Evolutionary conservation across 35 echinoderm and acorn worm genomes (phyloP).

Genomic region (Ophioderma brevispina): DNA sequence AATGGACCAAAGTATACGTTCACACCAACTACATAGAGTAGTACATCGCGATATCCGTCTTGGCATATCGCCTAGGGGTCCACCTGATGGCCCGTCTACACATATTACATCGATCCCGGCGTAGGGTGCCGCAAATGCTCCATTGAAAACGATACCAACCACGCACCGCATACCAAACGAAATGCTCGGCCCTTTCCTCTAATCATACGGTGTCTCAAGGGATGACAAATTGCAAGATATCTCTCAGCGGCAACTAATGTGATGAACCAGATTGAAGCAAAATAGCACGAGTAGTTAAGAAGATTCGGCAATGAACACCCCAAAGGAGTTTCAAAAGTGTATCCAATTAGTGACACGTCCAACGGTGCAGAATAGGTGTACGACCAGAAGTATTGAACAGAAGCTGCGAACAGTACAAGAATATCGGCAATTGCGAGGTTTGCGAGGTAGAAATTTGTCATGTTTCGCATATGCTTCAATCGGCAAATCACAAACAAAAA

Average conservation of each 20-base stretch:
- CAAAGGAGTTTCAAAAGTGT: background rate
- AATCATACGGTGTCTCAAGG: background rate
- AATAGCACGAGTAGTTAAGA: background rate
- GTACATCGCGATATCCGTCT: background rate
- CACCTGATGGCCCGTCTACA: background rate
- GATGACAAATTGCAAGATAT: slow-evolving; percentile 37
- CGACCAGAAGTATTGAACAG: background rate
- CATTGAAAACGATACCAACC: background rate
- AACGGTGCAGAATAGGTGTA: background rate
- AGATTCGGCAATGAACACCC: background rate
- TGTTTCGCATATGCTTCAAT: background rate
- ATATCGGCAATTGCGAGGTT: background rate
- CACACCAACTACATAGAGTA: background rate
- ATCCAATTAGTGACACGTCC: background rate
- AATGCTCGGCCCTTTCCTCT: slow-evolving; percentile 8
- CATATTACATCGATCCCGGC: background rate
- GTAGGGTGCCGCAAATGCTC: background rate
- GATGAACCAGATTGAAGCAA: slow-evolving; percentile 18
- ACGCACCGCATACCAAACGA: background rate
- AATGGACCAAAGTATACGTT: background rate
- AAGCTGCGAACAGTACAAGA: background rate
- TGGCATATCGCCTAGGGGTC: background rate
- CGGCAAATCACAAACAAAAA: background rate
- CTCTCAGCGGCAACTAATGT: slow-evolving; percentile 8
- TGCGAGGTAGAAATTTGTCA: background rate